Conservation (phyloP, 2,888 invertebrate genomes). For the Antheraea assamensis region DNA sequence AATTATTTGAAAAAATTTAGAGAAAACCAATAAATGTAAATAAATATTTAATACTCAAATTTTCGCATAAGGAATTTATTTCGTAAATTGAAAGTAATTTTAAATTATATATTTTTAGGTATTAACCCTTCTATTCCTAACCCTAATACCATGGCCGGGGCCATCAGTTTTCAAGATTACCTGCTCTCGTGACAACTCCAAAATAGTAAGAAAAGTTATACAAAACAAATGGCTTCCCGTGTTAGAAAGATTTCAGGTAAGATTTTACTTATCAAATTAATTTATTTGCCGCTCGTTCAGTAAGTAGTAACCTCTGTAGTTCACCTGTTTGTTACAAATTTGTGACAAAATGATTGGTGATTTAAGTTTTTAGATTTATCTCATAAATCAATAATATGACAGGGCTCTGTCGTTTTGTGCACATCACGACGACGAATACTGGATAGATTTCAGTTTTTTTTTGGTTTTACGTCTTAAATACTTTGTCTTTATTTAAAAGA, state of each 20-base stretch:
- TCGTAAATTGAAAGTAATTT: neutral
- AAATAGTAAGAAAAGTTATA: conserved; percentile 92
- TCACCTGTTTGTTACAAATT: neutral
- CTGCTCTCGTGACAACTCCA: conserved; percentile 93
- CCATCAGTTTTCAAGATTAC: conserved; percentile 93
- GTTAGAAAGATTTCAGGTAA: conserved; percentile 90
- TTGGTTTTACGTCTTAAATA: too few species aligned
- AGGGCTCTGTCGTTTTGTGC: too few species aligned
- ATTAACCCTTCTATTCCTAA: conserved; percentile 89
- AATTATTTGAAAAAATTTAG: neutral
- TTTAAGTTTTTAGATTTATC: neutral
- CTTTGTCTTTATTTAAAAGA: too few species aligned
- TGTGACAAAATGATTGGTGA: neutral
- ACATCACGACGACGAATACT: too few species aligned
- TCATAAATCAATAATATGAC: too few species aligned
- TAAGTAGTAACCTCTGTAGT: neutral
- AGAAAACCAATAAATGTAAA: neutral
- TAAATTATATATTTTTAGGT: conserved; percentile 79
- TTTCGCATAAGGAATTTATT: neutral
- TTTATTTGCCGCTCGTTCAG: neutral
- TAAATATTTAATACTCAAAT: neutral
- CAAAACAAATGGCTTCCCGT: conserved; percentile 96
- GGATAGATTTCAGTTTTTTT: too few species aligned
- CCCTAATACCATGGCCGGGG: conserved; percentile 94
- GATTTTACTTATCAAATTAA: neutral